Percentiles rank a stretch among this genome's conserved stretches.
phyloP scores from a whole-genome alignment of 2,888 invertebrate species.

The Entomobrya multifasciata region DNA sequence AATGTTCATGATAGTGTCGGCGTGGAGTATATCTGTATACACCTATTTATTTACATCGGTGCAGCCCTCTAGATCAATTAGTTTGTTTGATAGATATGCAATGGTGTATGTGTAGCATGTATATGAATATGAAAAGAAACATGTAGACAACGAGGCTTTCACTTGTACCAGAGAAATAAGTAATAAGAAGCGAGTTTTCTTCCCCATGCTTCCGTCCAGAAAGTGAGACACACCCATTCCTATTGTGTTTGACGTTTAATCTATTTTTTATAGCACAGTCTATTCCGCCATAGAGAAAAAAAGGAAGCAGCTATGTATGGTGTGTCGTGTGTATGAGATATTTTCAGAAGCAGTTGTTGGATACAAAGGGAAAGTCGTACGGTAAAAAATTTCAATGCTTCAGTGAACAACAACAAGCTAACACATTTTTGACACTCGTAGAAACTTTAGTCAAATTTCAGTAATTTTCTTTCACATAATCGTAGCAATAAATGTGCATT shows the following conservation, averaged over 20 bases:
- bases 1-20: not conserved
- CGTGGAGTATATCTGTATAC: not conserved
- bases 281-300: no score
- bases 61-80: slow-evolving; percentile 36
- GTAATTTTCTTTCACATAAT: not conserved
- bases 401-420: not conserved
- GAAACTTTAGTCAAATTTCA: not conserved
- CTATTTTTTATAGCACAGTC: slow-evolving; percentile 24
- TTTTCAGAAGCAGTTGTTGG: slow-evolving; percentile 8
- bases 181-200: slow-evolving; percentile 31
- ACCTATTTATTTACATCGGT: not conserved
- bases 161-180: slow-evolving; percentile 1
- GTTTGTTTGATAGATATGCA: slow-evolving; percentile 17
- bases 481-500: not conserved
- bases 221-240: slow-evolving; percentile 58
- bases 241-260: slow-evolving; percentile 54
- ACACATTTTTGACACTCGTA: not conserved
- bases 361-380: slow-evolving; percentile 7
- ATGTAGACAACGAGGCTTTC: not conserved
- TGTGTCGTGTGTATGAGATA: not conserved
- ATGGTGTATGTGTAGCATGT: not conserved
- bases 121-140: not conserved
- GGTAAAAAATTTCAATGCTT: not conserved
- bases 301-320: no score
- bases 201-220: slow-evolving; percentile 1